Percentiles rank a stretch among this genome's conserved stretches.
Evolutionary conservation across 2,113 vertebrate genomes (phyloP).

Genomic region (Prionailurus viverrinus): DNA sequence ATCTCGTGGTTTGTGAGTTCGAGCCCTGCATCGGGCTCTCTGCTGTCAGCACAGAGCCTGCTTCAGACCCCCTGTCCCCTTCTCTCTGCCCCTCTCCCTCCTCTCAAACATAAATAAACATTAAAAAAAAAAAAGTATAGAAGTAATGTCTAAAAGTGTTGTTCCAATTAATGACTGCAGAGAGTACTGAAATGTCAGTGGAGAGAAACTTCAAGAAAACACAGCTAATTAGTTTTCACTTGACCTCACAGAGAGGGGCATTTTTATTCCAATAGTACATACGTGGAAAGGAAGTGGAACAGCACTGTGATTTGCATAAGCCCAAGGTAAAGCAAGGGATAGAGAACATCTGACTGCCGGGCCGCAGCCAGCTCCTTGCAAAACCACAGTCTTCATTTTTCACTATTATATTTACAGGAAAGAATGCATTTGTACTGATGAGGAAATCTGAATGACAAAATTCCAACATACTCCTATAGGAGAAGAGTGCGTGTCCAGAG

Average conservation of each 20-base stretch:
- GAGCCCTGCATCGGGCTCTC: too few species aligned
- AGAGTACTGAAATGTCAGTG: slow-evolving; percentile 37
- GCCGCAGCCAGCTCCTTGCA: not conserved
- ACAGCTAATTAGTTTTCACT: slow-evolving; percentile 72
- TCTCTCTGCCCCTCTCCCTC: too few species aligned
- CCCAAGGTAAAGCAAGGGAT: not conserved
- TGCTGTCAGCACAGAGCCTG: too few species aligned
- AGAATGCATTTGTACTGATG: not conserved
- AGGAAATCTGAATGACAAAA: slow-evolving; percentile 20
- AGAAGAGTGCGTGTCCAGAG: not conserved
- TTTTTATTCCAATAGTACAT: slow-evolving; percentile 4
- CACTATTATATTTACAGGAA: not conserved
- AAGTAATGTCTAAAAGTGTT: not conserved
- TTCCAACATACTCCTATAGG: slow-evolving; percentile 35
- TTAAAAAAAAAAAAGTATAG: not conserved
- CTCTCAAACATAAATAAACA: too few species aligned
- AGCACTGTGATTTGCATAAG: not conserved
- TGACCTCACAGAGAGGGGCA: slow-evolving; percentile 55
- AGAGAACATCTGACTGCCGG: not conserved
- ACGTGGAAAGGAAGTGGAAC: slow-evolving; percentile 34
- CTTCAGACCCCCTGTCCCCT: too few species aligned
- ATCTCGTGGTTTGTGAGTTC: too few species aligned
- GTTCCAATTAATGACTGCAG: not conserved
- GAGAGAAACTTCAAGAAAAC: slow-evolving; percentile 60
- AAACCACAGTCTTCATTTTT: not conserved